These are phyloP conservation scores for Parus major DNA, from an alignment of 2,113 vertebrate genomes.

Conservation along the genomic window DNA sequence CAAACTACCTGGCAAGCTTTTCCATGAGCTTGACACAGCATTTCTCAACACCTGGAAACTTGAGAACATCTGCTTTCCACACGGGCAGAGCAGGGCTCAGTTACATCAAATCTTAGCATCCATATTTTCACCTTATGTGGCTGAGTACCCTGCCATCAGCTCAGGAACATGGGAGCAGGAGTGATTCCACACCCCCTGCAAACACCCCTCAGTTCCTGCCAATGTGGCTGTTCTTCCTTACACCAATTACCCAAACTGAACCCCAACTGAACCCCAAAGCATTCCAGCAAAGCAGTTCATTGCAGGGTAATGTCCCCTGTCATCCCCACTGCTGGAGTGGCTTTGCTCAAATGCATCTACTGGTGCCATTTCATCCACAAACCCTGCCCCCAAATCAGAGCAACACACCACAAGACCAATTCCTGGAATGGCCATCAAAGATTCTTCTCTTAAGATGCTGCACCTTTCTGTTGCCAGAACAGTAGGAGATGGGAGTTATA, in stretches of 20 bases:
- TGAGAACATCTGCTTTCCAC: conserved; percentile 52
- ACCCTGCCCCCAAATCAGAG: background rate
- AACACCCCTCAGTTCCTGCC: background rate
- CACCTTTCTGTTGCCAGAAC: conserved; percentile 16
- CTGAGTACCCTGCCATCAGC: background rate
- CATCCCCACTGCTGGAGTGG: background rate
- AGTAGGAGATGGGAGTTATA: background rate
- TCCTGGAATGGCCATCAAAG: background rate
- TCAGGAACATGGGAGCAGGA: background rate
- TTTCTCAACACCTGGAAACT: conserved; percentile 55
- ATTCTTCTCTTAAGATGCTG: background rate
- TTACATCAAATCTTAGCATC: conserved; percentile 15
- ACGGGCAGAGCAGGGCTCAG: background rate
- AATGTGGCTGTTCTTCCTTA: background rate
- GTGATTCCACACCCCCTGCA: background rate
- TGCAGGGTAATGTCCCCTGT: background rate
- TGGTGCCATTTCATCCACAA: background rate
- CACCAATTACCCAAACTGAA: background rate
- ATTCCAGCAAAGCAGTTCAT: background rate
- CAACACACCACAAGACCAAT: background rate
- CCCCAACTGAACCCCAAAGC: background rate
- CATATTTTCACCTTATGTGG: background rate
- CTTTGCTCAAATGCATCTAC: background rate
- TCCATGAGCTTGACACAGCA: background rate
- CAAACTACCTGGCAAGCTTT: conserved; percentile 32